phyloP scores from a whole-genome alignment of 1,140 invertebrate species.

The Linepithema humile region DNA sequence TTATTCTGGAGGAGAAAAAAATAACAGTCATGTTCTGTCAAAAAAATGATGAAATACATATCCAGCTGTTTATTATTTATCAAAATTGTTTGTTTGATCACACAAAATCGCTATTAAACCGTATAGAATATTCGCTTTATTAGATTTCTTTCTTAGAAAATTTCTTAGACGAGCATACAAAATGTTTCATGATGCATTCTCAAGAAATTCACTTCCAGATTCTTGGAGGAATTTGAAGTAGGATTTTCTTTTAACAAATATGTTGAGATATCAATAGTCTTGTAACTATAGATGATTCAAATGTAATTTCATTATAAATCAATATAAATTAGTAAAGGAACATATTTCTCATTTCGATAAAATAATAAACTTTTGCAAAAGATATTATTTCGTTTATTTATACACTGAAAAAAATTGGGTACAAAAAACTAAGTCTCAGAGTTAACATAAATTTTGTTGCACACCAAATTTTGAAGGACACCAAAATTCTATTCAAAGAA shows the following conservation, averaged over 20 bases:
- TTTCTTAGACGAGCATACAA: background rate
- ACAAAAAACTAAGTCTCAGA: no score
- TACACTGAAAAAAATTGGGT: no score
- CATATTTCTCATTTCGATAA: background rate
- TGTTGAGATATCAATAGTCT: no score
- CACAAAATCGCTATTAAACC: background rate
- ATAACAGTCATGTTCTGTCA: background rate
- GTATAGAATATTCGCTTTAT: background rate
- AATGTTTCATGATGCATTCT: background rate
- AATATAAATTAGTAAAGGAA: background rate
- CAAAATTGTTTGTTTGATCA: background rate
- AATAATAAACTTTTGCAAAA: background rate
- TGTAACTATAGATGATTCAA: background rate
- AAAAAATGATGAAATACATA: constrained; percentile 39
- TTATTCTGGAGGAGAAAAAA: constrained; percentile 9
- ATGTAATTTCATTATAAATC: background rate
- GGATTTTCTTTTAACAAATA: background rate
- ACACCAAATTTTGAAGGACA: no score
- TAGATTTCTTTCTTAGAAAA: background rate
- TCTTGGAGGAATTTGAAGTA: background rate
- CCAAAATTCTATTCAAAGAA: no score
- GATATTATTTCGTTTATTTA: no score
- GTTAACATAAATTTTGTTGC: no score
- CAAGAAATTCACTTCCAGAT: background rate
- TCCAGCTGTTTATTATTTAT: constrained; percentile 1